Conservation (phyloP, 2,888 invertebrate genomes). For the Meganola albula region DNA sequence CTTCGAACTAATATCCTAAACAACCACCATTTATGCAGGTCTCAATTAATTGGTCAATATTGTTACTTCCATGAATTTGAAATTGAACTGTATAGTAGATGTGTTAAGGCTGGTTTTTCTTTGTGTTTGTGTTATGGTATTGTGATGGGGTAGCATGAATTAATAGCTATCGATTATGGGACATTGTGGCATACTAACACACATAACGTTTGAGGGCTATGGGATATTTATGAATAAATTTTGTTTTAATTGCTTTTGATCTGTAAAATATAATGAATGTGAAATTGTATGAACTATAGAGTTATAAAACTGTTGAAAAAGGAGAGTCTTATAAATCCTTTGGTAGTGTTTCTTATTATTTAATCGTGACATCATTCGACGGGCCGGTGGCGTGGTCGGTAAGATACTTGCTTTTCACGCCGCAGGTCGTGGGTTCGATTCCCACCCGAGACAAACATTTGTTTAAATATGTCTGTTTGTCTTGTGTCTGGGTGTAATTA, state of each 20-base stretch:
- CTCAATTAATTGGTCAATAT: slow-evolving; percentile 9
- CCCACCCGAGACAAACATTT: no score
- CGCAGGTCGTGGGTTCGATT: no score
- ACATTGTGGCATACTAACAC: slow-evolving; percentile 48
- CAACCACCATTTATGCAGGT: slow-evolving; percentile 2
- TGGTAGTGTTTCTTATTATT: no score
- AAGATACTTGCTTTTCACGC: no score
- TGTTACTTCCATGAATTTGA: slow-evolving; percentile 6
- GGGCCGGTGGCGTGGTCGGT: no score
- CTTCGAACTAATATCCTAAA: slow-evolving; percentile 1
- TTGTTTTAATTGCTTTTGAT: slow-evolving; percentile 13
- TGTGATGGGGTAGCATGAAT: slow-evolving; percentile 32
- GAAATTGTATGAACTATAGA: no score
- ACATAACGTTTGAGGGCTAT: slow-evolving; percentile 26
- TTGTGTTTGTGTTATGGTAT: slow-evolving; percentile 9
- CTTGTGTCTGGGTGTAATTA: no score
- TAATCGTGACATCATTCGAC: no score
- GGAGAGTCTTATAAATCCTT: no score
- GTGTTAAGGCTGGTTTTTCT: slow-evolving; percentile 5
- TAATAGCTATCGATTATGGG: slow-evolving; percentile 41
- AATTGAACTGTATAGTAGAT: slow-evolving; percentile 10
- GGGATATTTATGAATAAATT: slow-evolving; percentile 25
- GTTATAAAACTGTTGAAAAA: no score
- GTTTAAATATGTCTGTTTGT: no score
- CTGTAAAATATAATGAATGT: no score